Evolutionary conservation across 2,888 invertebrate genomes (phyloP).

Genomic region (Acleris laterana): DNA sequence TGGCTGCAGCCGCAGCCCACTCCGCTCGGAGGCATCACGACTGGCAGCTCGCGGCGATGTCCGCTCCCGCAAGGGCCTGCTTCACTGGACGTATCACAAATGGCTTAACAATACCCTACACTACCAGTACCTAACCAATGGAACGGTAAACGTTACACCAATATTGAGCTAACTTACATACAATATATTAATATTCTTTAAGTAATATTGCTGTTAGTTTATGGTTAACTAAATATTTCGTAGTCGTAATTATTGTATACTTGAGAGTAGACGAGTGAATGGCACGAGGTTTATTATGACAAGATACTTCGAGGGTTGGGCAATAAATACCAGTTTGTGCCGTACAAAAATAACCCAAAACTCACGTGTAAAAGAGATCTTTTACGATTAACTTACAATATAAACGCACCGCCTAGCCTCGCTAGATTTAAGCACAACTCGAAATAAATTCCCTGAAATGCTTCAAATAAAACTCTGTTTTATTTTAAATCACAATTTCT

Average conservation of each 20-base stretch:
- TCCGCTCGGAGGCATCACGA: not conserved
- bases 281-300: conserved; percentile 82
- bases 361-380: conserved; percentile 59
- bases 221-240: conserved; percentile 73
- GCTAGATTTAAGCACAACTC: conserved; percentile 79
- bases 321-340: conserved; percentile 62
- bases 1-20: conserved; percentile 13
- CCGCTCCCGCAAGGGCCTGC: not conserved
- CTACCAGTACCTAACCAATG: conserved; percentile 81
- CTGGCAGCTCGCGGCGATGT: not conserved
- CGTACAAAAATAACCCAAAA: conserved; percentile 50
- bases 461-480: conserved; percentile 84
- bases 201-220: conserved; percentile 82
- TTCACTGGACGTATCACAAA: conserved; percentile 83
- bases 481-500: conserved; percentile 77
- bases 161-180: conserved; percentile 83
- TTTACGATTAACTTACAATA: conserved; percentile 59
- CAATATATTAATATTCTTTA: conserved; percentile 79
- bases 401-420: conserved; percentile 74
- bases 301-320: conserved; percentile 66
- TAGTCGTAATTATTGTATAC: conserved; percentile 67
- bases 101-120: conserved; percentile 72
- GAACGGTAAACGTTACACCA: conserved; percentile 80
- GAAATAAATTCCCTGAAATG: conserved; percentile 76
- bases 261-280: conserved; percentile 75